Evolutionary conservation across 2,888 invertebrate species (phyloP), one percentile per base, ranked within the genome.

Genomic region (Orthosia cruda): DNA sequence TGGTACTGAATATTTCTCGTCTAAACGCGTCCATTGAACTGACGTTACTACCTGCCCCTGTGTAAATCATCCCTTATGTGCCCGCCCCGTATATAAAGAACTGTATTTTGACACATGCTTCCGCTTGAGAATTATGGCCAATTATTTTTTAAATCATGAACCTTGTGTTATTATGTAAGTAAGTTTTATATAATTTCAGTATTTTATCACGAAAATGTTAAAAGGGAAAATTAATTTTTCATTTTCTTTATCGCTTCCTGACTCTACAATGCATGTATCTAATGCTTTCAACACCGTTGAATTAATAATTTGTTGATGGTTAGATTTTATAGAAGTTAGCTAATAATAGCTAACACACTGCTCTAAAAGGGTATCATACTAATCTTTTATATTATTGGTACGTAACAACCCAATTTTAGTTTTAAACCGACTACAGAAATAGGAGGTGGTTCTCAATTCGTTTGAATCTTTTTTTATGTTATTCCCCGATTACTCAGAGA

Each of bases 91-190:
- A 32, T 65, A 50, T 68, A 71, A 68, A 77, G 57, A 81, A 81
- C 58, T 67, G 23, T 64, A 57, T 72, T 82, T 77, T 71, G 82
- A 71, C 55, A 77, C 52, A 49, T 57, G 68, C 64, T 82, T 77
- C 82, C 82, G 59, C n/a, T 15, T 54, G 1, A 54, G 49, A 80
- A 82, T 68, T 82, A 80, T 69, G 78, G 82, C 47, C 47, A 77
- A 82, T 77, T 82, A 82, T 67, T 40, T 61, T 77, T 68, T 54
- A 57, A 76, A 64, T 47, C 58, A 67, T 40, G 55, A 65, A 57
- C 49, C n/a, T 16, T 1, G 11, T 13, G 62, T 57, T 66, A 73
- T 66, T 66, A 55, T 32, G 49, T 52, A 40, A 61, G 64, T 26
- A 13, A 49, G 16, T 54, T 52, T 52, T 58, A 32, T 20, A 52